Evolutionary conservation across 2,888 invertebrate genomes (phyloP), one percentile per base, ranked within the genome.

Genomic region (Idaea biselata): DNA sequence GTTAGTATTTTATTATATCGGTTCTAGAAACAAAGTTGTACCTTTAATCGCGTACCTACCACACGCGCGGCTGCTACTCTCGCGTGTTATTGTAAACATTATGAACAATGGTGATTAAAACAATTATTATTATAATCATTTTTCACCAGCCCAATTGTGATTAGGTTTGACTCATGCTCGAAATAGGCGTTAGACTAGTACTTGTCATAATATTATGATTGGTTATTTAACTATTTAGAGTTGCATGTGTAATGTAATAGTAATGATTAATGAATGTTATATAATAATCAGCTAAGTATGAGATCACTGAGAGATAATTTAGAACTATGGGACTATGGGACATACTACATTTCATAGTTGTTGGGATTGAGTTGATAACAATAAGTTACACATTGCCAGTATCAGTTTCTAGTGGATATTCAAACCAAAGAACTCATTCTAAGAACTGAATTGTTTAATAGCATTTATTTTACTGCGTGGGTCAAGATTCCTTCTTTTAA

Each of bases 21-120:
- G 25, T 25, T 25, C 25, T 25, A 44, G 44, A 14, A 0, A 44
- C 44, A 14, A 14, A 44, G 44, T 44, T 8, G 44, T 44, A 14
- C 44, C 0, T 44, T 14, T 14, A 14, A 7, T 44, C 11, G 14
- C 2, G 14, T 14, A 44, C 32, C 32, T 6, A 11, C 44, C 44
- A 44, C 44, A 44, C 44, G 44, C 44, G 44, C 44, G 44, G 8
- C 44, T 44, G 44, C 44, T 8, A 44, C 44, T 44, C 44, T 44
- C 8, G 44, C 44, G 14, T 75, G 75, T 81, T 80, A 76, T 80
- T 76, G 66, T 70, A 70, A 44, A 44, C 44, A 44, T 44, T 58
- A 63, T 65, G 78, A 81, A 83, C 83, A 83, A 83, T 83, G 77
- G 73, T 58, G 65, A 68, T 65, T 67, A 79, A 76, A 79, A 81